Evolutionary conservation across 1,140 invertebrate species (phyloP), one percentile per base, ranked within the genome.

Genomic region (Drosophila obscura): DNA sequence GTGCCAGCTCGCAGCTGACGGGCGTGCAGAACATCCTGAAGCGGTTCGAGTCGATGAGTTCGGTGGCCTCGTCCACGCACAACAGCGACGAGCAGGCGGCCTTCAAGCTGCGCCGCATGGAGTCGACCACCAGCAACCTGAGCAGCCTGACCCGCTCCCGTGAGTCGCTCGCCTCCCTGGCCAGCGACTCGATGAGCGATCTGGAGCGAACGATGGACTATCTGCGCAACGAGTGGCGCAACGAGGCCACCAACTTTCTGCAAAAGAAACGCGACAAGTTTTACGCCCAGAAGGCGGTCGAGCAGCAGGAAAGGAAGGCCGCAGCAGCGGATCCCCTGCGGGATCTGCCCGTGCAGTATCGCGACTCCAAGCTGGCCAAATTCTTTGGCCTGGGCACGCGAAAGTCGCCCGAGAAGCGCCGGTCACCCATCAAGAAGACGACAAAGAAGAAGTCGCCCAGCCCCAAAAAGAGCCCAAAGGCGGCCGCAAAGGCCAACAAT

Each of bases 151-250:
- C 76, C 46, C 83, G 81, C 0, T 91, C 89, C 1, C 43, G 83
- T 13, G 90, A 91, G 26, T 91, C 90, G 0, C 11, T 87, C 8
- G 79, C 55, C 15, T 88, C 79, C 2, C 52, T 8, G 6, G 56
- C 26, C 9, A 77, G 72, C 22, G 90, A 91, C 13, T 81, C 78
- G 0, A 73, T 91, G 72, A 91, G 80, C 48, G 90, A 91, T 65
- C 58, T 91, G 45, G 90, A 91, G 46, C 81, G 68, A 16, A 91
- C 90, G 2, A 91, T 91, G 89, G 90, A 91, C 11, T 90, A 91
- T 46, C 68, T 91, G 53, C 79, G 89, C 39, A 82, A 85, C 3
- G 90, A 91, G 57, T 91, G 90, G 90, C 90, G 89, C 22, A 91
- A 63, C 48, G 90, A 91, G 44, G 90, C 90, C 5, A 91, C 90